Conservation (phyloP, 2,888 invertebrate species). For the Cephus runcator region DNA sequence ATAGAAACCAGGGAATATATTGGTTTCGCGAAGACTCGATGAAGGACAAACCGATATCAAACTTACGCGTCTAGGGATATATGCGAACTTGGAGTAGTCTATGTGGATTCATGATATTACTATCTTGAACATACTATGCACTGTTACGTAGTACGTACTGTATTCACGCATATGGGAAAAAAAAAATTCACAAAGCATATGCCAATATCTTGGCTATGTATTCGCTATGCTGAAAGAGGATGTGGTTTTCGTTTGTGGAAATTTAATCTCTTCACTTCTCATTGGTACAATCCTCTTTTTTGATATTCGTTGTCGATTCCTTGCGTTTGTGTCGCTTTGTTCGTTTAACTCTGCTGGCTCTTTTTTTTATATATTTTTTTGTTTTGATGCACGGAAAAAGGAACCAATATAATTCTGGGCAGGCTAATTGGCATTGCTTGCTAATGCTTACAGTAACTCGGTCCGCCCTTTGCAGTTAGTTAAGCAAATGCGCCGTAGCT, state of each 20-base stretch:
- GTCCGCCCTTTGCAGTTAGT: not conserved
- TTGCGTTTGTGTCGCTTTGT: not conserved
- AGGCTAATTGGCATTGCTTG: not conserved
- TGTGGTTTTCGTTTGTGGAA: not conserved
- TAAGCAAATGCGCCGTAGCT: constrained; percentile 1
- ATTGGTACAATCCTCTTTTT: not conserved
- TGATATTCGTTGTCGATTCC: not conserved
- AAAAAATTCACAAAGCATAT: not conserved
- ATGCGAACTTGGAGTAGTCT: constrained; percentile 19
- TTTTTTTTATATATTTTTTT: too few relatives aligned
- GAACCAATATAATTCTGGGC: not conserved
- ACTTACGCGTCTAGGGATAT: constrained; percentile 36
- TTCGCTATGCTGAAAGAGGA: not conserved
- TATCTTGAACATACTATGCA: constrained; percentile 21
- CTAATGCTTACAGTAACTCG: not conserved
- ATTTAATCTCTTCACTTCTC: not conserved
- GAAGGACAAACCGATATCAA: constrained; percentile 38
- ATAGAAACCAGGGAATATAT: constrained; percentile 44
- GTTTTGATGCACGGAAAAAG: not conserved
- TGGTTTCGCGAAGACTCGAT: constrained; percentile 42
- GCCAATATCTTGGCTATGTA: not conserved
- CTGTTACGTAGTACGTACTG: constrained; percentile 8
- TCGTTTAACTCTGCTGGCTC: constrained; percentile 2
- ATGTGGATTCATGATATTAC: constrained; percentile 40
- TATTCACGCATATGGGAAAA: not conserved